phyloP scores from a whole-genome alignment of 2,888 invertebrate species.

The Cephus rjabovi region DNA sequence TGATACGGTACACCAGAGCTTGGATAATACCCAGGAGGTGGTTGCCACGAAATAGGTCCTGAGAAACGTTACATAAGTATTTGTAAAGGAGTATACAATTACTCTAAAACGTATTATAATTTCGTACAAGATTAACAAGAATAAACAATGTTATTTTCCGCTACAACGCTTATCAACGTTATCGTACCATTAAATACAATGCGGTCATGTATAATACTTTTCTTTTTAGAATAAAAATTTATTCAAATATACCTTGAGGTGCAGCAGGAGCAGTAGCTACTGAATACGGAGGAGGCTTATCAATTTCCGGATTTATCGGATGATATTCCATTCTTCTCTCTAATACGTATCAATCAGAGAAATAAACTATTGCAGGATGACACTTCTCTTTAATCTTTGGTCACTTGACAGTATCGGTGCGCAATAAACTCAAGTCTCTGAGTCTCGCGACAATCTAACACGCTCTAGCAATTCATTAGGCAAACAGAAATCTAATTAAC shows the following conservation, averaged over 20 bases:
- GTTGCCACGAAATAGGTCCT: constrained; percentile 64
- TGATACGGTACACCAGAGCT: constrained; percentile 47
- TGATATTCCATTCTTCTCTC: constrained; percentile 41
- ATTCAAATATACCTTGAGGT: constrained; percentile 28
- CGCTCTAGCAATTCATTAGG: not conserved
- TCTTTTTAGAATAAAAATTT: not conserved
- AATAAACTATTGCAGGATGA: not conserved
- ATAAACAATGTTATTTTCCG: not conserved
- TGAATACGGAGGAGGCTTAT: constrained; percentile 49
- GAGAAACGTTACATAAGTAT: constrained; percentile 8
- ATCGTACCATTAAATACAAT: not conserved
- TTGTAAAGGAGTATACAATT: not conserved
- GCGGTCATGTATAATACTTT: not conserved
- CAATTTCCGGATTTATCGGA: constrained; percentile 37
- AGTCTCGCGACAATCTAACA: not conserved
- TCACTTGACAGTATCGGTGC: not conserved
- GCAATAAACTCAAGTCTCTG: not conserved
- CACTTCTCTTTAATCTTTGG: not conserved
- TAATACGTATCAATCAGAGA: not conserved
- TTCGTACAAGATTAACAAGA: not conserved
- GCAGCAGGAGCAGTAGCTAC: constrained; percentile 32
- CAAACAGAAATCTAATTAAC: not conserved
- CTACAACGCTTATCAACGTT: not conserved
- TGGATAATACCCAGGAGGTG: constrained; percentile 72
- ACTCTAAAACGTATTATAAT: not conserved